Evolutionary conservation across 2,888 invertebrate species (phyloP), one percentile per base, ranked within the genome.

Genomic region (Caenorhabditis becei): DNA sequence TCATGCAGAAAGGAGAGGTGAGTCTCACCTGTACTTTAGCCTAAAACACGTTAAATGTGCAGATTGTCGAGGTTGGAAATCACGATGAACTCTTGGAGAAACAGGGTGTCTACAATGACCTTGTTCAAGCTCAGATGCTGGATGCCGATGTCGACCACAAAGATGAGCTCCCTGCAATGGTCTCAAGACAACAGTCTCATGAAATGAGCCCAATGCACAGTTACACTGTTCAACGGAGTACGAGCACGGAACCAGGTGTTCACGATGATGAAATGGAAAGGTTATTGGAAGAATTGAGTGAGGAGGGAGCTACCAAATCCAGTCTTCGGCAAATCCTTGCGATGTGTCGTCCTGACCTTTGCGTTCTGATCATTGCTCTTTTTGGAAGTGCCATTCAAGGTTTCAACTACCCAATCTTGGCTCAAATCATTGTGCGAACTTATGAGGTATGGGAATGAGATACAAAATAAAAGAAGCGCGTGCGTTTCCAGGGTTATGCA

Each of bases 61-160:
- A 92, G 65, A 93, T 95, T 23, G 94, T 93, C 0, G 95, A 95
- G 91, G 93, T 92, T 80, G 95, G 95, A 77, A 94, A 94, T 0
- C 95, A 95, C 90, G 88, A 92, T 0, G 93, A 95, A 86, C 93
- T 95, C 0, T 91, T 95, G 69, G 92, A 93, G n/a, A 65, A 67
- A 24, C 61, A 91, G 62, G 95, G 95, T 49, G 92, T 94, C 1
- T 95, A 95, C 90, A 94, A 94, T 83, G 92, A 93, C 58, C 91
- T 94, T 1, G 87, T 88, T n/a, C 85, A 84, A 44, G 83, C 85
- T 11, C 89, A 89, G 71, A 41, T 86, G 23, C 80, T 88, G 20
- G 83, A 80, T 23, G 78, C 86, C 18, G 37, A 69, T 5, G 86
- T 83, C 7, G 82, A 79, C 8, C 78, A 78, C 8, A 56, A 24